Evolutionary conservation across 2,113 vertebrate species (phyloP).

Genomic region (Ellobius talpinus): DNA sequence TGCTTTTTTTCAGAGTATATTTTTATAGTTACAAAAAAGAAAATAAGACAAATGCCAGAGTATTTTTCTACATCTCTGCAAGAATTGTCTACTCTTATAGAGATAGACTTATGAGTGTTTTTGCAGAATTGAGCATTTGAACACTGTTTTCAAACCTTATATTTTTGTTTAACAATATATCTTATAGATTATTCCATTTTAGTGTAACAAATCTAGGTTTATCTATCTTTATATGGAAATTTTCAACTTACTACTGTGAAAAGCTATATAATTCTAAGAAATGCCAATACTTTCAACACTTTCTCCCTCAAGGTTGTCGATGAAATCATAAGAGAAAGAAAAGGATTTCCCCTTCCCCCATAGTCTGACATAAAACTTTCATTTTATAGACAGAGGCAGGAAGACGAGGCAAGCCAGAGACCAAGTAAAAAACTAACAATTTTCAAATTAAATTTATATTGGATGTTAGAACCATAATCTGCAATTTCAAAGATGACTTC

Average conservation of each 20-base stretch:
- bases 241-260: neutral
- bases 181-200: neutral
- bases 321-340: neutral
- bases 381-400: neutral
- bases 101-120: neutral
- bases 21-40: neutral
- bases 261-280: neutral
- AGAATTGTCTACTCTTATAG: neutral
- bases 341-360: neutral
- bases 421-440: neutral
- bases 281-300: neutral
- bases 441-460: conserved; percentile 27
- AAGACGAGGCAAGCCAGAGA: neutral
- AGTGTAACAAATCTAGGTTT: neutral
- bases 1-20: neutral
- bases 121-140: neutral
- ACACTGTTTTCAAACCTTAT: neutral
- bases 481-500: neutral
- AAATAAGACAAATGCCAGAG: neutral
- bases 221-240: neutral
- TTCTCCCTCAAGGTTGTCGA: conserved; percentile 9
- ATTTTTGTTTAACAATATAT: neutral
- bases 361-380: neutral
- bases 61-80: neutral
- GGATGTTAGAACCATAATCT: neutral